Conservation (phyloP, 2,888 invertebrate species). For the Spilosoma lubricipeda region DNA sequence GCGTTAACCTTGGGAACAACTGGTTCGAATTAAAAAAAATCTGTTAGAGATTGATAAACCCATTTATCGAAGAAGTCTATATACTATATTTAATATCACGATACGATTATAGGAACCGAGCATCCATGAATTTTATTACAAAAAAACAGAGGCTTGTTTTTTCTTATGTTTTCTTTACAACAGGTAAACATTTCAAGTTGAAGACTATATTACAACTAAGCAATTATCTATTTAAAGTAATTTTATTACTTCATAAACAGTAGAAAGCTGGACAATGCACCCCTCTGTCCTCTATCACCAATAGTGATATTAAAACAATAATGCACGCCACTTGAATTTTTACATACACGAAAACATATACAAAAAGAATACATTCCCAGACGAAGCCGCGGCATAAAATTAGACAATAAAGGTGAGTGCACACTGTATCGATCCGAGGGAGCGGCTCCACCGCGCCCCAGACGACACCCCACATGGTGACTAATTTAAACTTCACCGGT, state of each 20-base stretch:
- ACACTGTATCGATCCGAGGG: conserved; percentile 58
- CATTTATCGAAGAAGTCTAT: too few species aligned
- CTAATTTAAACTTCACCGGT: conserved; percentile 16
- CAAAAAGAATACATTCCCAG: conserved; percentile 14
- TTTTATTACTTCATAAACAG: neutral
- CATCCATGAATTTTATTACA: neutral
- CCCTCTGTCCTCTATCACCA: neutral
- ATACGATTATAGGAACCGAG: neutral
- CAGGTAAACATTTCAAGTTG: neutral
- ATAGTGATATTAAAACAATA: neutral
- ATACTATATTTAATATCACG: too few species aligned
- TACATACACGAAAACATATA: neutral
- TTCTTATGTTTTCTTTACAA: too few species aligned
- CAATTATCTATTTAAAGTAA: neutral
- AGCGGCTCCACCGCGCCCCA: conserved; percentile 52
- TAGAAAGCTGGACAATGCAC: neutral
- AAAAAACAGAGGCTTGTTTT: neutral
- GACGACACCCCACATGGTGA: conserved; percentile 4
- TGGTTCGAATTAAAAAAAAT: too few species aligned
- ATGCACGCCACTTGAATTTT: neutral
- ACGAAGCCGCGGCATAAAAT: conserved; percentile 12
- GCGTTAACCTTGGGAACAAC: too few species aligned
- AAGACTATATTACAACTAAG: neutral
- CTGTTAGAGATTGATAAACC: too few species aligned
- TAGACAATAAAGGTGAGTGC: conserved; percentile 42